These are phyloP conservation scores for Machaerirhynchus nigripectus DNA, from an alignment of 2,113 vertebrate species.

Conservation along the genomic window DNA sequence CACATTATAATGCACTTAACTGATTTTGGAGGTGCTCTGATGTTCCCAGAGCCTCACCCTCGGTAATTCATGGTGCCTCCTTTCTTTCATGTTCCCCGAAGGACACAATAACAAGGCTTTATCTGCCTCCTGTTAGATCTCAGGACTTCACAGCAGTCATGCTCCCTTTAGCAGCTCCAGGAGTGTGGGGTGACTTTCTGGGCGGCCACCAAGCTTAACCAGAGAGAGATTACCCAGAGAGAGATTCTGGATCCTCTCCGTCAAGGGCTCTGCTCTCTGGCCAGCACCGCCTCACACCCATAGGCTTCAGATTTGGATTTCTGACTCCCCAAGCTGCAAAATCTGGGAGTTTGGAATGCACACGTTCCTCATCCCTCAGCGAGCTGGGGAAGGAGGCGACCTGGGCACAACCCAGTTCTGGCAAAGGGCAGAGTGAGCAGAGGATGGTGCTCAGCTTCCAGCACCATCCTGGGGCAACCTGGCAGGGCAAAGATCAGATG, in stretches of 20 bases:
- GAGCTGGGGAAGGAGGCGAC: not conserved
- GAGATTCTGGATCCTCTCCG: not conserved
- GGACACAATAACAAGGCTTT: slow-evolving; percentile 15
- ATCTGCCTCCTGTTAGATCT: not conserved
- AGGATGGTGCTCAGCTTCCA: not conserved
- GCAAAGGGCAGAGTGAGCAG: not conserved
- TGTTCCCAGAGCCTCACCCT: slow-evolving; percentile 62
- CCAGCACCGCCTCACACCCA: not conserved
- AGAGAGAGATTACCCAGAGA: not conserved
- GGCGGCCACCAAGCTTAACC: not conserved
- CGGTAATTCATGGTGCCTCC: not conserved
- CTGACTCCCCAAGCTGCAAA: not conserved
- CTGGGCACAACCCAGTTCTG: not conserved
- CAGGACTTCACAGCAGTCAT: not conserved
- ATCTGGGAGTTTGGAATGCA: not conserved
- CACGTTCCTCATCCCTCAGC: accelerated
- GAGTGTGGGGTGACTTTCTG: not conserved
- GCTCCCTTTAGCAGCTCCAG: not conserved
- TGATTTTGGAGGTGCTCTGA: not conserved
- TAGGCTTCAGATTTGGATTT: not conserved
- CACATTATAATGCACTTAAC: slow-evolving; percentile 15
- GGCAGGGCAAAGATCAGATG: not conserved
- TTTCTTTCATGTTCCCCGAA: slow-evolving; percentile 45
- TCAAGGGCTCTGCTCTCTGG: not conserved
- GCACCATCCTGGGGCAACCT: not conserved